Conservation (phyloP, 2,888 invertebrate genomes). For the Hyposoter dolosus region DNA sequence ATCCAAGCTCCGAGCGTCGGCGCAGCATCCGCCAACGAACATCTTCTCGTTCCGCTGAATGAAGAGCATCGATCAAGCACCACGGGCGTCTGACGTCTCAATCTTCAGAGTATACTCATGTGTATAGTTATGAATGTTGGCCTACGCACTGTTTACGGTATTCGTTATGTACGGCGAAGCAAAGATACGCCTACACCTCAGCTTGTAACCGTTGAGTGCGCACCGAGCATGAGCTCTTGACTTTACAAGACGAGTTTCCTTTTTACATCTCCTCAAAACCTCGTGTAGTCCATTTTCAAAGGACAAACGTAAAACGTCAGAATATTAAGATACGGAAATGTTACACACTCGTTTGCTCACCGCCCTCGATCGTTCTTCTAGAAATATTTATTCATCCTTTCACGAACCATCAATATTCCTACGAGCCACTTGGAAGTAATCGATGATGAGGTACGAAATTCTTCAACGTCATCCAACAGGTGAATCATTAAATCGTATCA, state of each 20-base stretch:
- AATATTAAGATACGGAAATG: conserved; percentile 40
- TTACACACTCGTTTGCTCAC: conserved; percentile 26
- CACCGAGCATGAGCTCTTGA: conserved; percentile 49
- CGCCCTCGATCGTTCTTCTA: conserved; percentile 30
- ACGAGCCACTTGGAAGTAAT: neutral
- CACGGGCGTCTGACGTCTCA: conserved; percentile 84
- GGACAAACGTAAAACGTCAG: conserved; percentile 29
- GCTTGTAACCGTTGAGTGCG: conserved; percentile 67
- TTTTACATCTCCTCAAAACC: conserved; percentile 24
- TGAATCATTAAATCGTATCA: conserved; percentile 40
- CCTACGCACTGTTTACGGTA: conserved; percentile 66
- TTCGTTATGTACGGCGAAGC: conserved; percentile 45
- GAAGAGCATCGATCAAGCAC: conserved; percentile 83
- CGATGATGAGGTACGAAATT: neutral
- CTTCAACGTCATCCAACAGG: conserved; percentile 14
- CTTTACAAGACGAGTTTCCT: conserved; percentile 35
- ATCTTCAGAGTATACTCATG: conserved; percentile 81
- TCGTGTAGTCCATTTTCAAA: conserved; percentile 55
- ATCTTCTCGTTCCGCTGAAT: conserved; percentile 82
- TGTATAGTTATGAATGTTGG: conserved; percentile 65
- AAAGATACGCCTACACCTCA: conserved; percentile 67
- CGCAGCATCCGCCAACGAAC: conserved; percentile 78
- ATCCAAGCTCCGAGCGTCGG: conserved; percentile 44
- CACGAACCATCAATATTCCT: neutral
- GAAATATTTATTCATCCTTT: conserved; percentile 39